Base-by-base conservation (phyloP, 2,888 invertebrate species). In the Sthenelais limicola region DNA sequence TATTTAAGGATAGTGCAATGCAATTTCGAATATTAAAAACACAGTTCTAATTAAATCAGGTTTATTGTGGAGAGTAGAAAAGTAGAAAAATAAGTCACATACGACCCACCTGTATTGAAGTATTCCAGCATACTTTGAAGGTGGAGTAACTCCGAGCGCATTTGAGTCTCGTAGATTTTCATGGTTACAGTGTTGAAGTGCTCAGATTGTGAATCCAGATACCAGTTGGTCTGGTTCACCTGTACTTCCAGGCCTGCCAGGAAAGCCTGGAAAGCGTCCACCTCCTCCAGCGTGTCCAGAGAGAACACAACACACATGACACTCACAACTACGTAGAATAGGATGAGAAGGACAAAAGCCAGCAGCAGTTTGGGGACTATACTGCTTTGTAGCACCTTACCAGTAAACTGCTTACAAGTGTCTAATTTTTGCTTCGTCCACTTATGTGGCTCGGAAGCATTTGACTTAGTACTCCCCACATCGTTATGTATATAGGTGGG, bases 141-240 rank as follows among this genome's bases (percentile, higher is more conserved):
- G 67, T 74, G 68, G 3, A 72, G 62, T 51, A 77, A 70, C 35
- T 78, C 78, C 2, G 76, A 74, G 24, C 54, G 51, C 77, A 77
- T 76, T 43, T 78, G 78, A 24, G 58, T 67, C 68, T 74, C 72
- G 70, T 76, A 78, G 30, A 75, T 73, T 32, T 68, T 73, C 73
- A 78, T 73, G 43, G 74, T 72, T 48, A 78, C 74, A 0, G 73
- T 56, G 47, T 83, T 84, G 73, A 84, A 78, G 76, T 83, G 80
- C 43, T 67, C 71, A 30, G 81, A 81, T 72, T 82, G 80, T 24
- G 81, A 79, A 24, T 74, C 66, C 56, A 82, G 74, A 66, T 79
- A 78, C 68, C 68, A 73, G 72, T 82, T 79, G 26, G 79, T 79
- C 76, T 79, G 78, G 72, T 79, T 76, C 2, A 78, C 71, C 68